These are phyloP conservation scores for Sinopyrophorus schimmeli DNA, from an alignment of 2,888 invertebrate genomes.

Conservation along the genomic window DNA sequence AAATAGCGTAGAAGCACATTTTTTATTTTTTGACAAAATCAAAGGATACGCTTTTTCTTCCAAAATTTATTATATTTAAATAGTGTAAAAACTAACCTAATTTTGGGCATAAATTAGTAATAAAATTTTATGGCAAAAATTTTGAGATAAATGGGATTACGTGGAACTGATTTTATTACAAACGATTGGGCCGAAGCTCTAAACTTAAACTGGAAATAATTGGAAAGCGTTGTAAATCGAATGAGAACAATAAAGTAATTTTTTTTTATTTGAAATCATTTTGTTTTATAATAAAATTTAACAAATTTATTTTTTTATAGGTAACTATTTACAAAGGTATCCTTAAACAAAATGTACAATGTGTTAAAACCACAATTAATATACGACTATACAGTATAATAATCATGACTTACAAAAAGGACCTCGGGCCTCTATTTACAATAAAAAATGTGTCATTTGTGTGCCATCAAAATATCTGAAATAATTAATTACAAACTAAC, in stretches of 20 bases:
- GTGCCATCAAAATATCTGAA: slow-evolving; percentile 11
- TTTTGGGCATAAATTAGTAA: no score
- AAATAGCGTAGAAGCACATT: no score
- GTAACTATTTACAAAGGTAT: slow-evolving; percentile 52
- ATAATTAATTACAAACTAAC: neutral
- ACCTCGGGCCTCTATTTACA: slow-evolving; percentile 35
- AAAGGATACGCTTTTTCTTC: no score
- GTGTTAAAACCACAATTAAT: slow-evolving; percentile 37
- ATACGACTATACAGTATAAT: slow-evolving; percentile 30
- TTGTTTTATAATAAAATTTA: slow-evolving; percentile 48
- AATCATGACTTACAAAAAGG: slow-evolving; percentile 34
- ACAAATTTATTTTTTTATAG: slow-evolving; percentile 51
- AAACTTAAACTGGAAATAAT: no score
- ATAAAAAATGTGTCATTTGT: slow-evolving; percentile 41
- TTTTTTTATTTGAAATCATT: slow-evolving; percentile 32
- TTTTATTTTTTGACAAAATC: no score
- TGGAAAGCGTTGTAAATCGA: no score
- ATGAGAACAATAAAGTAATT: slow-evolving; percentile 12
- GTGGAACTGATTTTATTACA: no score
- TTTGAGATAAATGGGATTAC: no score
- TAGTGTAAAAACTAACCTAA: no score
- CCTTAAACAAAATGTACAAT: slow-evolving; percentile 50
- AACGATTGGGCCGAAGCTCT: no score
- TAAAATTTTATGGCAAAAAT: no score
- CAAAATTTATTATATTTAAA: no score